Evolutionary conservation across 2,797 vertebrate species (phyloP).

Genomic region (Ficedula albicollis): DNA sequence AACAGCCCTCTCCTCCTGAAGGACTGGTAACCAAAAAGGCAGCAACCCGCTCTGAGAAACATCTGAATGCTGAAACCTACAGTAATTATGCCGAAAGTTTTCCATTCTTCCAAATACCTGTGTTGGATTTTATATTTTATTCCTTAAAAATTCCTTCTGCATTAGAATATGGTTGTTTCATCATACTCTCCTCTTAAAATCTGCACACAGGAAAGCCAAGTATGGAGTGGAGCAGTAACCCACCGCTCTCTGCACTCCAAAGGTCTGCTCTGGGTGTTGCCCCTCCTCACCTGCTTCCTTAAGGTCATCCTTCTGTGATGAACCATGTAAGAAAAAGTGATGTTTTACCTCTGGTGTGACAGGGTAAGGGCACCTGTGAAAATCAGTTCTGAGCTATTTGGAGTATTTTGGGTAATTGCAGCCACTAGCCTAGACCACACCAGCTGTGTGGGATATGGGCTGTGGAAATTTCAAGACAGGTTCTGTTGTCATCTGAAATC

Average conservation of each 20-base stretch:
- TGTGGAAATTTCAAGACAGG: not conserved
- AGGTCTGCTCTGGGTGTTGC: not conserved
- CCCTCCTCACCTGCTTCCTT: not conserved
- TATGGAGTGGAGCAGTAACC: not conserved
- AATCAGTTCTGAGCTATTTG: not conserved
- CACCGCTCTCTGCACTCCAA: not conserved
- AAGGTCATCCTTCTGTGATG: not conserved
- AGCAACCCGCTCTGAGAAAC: not conserved
- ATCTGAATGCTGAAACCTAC: not conserved
- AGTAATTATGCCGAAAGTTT: not conserved
- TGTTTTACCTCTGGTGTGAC: not conserved
- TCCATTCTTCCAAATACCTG: not conserved
- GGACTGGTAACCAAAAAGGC: not conserved
- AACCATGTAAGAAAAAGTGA: not conserved
- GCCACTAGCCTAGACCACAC: fast-evolving
- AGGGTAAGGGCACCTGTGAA: not conserved
- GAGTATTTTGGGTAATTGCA: not conserved
- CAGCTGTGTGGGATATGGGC: not conserved
- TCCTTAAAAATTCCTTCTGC: not conserved
- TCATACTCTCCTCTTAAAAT: not conserved
- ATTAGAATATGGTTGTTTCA: not conserved
- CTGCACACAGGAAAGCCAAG: not conserved
- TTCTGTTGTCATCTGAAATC: constrained; percentile 3
- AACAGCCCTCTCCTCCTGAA: not conserved
- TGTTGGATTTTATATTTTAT: not conserved